A percentile compares a stretch with the other conserved stretches of the same genome.
phyloP scores from a whole-genome alignment of 1,140 invertebrate genomes.

The Pachypsylla venusta region DNA sequence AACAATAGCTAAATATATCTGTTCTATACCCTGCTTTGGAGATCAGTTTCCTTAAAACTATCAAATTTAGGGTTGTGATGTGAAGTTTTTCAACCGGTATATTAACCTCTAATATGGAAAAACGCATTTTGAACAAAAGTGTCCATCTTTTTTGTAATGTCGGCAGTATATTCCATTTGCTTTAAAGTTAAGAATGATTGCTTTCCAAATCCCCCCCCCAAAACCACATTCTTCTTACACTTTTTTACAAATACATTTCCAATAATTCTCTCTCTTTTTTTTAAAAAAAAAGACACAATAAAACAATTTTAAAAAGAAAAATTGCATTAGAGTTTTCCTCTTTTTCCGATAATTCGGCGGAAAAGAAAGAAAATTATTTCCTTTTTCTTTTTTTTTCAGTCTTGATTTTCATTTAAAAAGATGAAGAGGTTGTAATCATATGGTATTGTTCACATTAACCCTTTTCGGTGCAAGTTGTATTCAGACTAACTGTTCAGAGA shows the following conservation, averaged over 20 bases:
- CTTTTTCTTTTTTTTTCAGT: not conserved
- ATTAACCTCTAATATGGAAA: no score
- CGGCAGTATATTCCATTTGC: no score
- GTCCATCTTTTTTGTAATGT: no score
- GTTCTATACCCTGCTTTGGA: no score
- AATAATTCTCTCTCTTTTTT: not conserved
- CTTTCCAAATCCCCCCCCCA: not conserved
- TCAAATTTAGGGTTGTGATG: no score
- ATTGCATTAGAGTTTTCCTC: not conserved
- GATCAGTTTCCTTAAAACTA: no score
- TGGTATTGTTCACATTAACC: conserved; percentile 9
- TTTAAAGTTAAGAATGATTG: no score
- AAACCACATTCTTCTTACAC: not conserved
- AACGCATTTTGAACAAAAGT: no score
- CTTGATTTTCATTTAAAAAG: not conserved
- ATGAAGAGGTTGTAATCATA: conserved; percentile 6
- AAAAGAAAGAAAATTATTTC: not conserved
- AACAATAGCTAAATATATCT: no score
- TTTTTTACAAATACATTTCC: not conserved
- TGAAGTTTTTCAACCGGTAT: no score
- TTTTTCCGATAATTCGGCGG: no score
- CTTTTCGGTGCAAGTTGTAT: not conserved
- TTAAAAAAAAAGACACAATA: not conserved
- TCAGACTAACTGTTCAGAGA: no score
- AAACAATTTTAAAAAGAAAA: conserved; percentile 5